These are phyloP conservation scores for Dolichopus griseipennis DNA, from an alignment of 2,888 invertebrate species.

Conservation along the genomic window DNA sequence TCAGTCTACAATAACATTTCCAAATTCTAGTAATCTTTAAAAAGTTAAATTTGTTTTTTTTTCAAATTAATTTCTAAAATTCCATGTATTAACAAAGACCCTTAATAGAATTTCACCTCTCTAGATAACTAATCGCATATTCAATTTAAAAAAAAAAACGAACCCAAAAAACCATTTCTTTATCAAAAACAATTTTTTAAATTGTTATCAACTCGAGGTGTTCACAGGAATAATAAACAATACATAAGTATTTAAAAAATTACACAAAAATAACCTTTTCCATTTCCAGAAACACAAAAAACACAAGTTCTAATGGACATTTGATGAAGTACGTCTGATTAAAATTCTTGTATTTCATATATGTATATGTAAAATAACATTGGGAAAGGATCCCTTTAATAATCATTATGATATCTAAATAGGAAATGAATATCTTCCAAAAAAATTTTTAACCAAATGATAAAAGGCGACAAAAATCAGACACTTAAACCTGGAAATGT, in stretches of 20 bases:
- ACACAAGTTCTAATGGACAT: background rate
- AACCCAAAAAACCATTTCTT: background rate
- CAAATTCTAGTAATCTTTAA: no score
- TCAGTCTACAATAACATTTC: no score
- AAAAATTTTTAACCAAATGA: background rate
- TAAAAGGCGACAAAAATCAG: background rate
- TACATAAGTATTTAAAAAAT: no score
- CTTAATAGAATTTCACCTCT: no score
- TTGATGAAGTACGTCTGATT: slow-evolving; percentile 1
- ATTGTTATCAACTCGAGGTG: no score
- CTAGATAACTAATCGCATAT: no score
- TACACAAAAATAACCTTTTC: background rate
- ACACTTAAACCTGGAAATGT: background rate
- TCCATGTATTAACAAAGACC: no score
- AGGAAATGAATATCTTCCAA: slow-evolving; percentile 2
- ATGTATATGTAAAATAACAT: background rate
- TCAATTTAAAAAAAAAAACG: no score
- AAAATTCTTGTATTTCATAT: no score
- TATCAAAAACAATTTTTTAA: background rate
- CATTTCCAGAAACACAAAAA: background rate
- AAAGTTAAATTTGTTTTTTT: no score
- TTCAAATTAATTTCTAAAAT: no score
- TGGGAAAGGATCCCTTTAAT: background rate
- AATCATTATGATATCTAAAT: background rate
- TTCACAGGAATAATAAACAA: no score